Conservation (phyloP, 1,140 invertebrate genomes). For the Thaumetopoea pityocampa region DNA sequence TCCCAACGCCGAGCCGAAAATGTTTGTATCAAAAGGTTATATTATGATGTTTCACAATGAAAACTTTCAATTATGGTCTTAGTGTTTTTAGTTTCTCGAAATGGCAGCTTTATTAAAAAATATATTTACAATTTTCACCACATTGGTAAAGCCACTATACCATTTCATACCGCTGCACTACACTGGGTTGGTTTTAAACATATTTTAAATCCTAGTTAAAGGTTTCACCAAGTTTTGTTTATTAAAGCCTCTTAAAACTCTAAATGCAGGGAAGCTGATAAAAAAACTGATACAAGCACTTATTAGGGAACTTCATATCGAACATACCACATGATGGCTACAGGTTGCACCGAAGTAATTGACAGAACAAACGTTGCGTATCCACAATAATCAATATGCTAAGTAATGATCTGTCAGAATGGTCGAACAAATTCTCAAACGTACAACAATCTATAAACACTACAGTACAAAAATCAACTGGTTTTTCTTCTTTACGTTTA, state of each 20-base stretch:
- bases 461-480: too few species aligned
- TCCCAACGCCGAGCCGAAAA: background rate
- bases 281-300: background rate
- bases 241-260: background rate
- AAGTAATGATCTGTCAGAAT: background rate
- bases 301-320: background rate
- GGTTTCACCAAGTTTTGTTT: background rate
- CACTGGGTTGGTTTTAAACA: background rate
- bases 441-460: too few species aligned
- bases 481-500: too few species aligned
- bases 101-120: background rate
- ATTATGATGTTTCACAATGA: background rate
- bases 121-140: background rate
- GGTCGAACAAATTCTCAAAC: slow-evolving; percentile 1
- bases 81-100: background rate
- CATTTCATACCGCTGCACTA: background rate
- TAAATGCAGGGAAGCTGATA: background rate
- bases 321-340: slow-evolving; percentile 1
- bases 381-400: background rate
- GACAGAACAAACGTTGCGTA: background rate
- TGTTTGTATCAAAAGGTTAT: background rate
- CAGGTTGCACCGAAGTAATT: background rate
- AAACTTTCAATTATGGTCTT: background rate
- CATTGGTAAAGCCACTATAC: background rate
- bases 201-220: background rate